These are phyloP conservation scores for Acanthornis magna DNA, from an alignment of 2,797 vertebrate genomes.

Conservation along the genomic window DNA sequence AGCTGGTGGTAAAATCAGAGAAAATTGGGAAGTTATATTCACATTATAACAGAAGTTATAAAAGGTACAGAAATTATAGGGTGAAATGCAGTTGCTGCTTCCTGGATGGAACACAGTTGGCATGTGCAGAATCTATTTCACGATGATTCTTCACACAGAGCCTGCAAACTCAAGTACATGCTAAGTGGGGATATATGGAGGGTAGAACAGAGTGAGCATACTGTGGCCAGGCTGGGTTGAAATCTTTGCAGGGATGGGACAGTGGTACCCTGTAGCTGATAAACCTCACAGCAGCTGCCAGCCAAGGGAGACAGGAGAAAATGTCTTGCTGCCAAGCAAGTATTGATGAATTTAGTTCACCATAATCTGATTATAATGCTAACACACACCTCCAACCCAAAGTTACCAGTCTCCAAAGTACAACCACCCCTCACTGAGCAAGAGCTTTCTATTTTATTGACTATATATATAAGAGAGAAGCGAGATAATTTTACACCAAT, in stretches of 20 bases:
- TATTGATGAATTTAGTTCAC: neutral
- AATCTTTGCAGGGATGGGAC: neutral
- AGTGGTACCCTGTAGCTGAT: neutral
- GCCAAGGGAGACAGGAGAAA: neutral
- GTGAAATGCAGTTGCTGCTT: neutral
- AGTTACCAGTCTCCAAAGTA: neutral
- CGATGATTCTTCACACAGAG: neutral
- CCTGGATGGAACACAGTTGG: rapidly evolving
- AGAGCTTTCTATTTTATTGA: neutral
- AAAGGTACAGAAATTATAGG: neutral
- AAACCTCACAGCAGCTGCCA: neutral
- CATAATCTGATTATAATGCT: neutral
- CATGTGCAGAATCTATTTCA: neutral
- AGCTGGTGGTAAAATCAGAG: neutral
- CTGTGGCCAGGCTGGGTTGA: neutral
- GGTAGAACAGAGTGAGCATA: neutral
- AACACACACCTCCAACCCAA: neutral
- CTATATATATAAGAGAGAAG: neutral
- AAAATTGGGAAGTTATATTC: neutral
- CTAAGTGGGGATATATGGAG: neutral
- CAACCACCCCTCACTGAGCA: rapidly evolving
- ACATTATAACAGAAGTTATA: neutral
- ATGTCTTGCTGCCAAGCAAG: neutral
- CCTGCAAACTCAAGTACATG: neutral
- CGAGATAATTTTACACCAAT: neutral